These are phyloP conservation scores for Ectobius pallidus DNA, from an alignment of 2,888 invertebrate genomes.

Conservation along the genomic window DNA sequence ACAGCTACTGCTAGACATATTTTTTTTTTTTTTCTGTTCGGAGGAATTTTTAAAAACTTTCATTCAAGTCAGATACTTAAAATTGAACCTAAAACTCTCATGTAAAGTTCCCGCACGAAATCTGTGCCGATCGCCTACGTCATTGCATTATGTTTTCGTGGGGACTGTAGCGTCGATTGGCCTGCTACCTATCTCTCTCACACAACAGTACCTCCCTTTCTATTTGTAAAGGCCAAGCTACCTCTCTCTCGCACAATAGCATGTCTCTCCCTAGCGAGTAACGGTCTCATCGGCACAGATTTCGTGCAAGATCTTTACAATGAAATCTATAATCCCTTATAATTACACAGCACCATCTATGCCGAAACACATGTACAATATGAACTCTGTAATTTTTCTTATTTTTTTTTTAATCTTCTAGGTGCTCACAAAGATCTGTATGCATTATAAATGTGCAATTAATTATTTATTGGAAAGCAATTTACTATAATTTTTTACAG, in stretches of 20 bases:
- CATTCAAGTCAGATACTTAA: background rate
- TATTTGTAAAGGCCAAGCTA: no score
- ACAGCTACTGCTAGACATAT: constrained; percentile 23
- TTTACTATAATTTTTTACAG: constrained; percentile 24
- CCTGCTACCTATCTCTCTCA: no score
- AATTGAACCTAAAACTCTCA: constrained; percentile 14
- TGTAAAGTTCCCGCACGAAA: no score
- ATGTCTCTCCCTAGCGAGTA: no score
- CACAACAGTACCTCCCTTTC: no score
- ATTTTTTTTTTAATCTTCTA: constrained; percentile 6
- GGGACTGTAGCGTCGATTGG: no score
- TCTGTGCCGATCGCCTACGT: no score
- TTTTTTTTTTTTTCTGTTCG: background rate
- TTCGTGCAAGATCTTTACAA: constrained; percentile 13
- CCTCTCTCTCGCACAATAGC: no score
- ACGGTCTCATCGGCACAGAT: no score
- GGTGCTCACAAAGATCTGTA: constrained; percentile 17
- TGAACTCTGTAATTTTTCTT: background rate
- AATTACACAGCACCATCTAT: constrained; percentile 25
- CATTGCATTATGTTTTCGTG: no score
- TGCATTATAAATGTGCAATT: constrained; percentile 29
- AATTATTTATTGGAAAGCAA: constrained; percentile 27
- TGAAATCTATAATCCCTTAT: constrained; percentile 21
- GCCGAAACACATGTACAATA: constrained; percentile 20
- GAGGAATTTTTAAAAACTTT: background rate